Conservation (phyloP, 2,797 vertebrate genomes). For the Cossypha niveicapilla region DNA sequence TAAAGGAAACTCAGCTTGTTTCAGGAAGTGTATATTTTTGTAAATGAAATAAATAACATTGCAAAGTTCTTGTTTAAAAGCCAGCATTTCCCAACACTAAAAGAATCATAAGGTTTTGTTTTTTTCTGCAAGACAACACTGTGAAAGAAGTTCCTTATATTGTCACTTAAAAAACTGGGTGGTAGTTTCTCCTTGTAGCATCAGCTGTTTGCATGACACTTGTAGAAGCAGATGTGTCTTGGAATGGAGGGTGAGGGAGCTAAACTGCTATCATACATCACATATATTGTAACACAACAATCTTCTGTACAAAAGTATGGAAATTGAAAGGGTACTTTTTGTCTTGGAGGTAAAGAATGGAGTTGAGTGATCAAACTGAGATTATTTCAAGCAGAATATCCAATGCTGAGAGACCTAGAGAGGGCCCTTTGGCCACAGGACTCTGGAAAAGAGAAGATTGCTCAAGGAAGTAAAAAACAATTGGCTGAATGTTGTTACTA, state of each 20-base stretch:
- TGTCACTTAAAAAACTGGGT: not conserved
- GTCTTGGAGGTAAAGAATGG: not conserved
- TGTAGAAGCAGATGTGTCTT: not conserved
- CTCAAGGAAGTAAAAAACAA: not conserved
- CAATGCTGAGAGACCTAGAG: not conserved
- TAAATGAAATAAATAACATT: not conserved
- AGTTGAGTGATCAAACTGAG: not conserved
- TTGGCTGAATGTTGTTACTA: not conserved
- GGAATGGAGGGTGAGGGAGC: not conserved
- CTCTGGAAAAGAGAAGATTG: not conserved
- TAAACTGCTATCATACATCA: not conserved
- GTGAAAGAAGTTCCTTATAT: not conserved
- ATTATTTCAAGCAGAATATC: not conserved
- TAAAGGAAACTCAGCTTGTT: not conserved
- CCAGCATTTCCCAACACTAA: conserved; percentile 1
- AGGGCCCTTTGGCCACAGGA: not conserved
- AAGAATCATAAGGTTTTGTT: not conserved
- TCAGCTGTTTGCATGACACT: not conserved
- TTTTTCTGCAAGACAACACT: not conserved
- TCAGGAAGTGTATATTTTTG: not conserved
- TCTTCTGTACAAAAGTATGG: not conserved
- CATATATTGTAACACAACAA: not conserved
- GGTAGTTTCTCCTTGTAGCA: not conserved
- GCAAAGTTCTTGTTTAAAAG: not conserved
- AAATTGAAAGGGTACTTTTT: not conserved